Percentiles rank a stretch among this genome's conserved stretches.
Evolutionary conservation across 2,113 vertebrate genomes (phyloP).

Genomic region (Tichodroma muraria): DNA sequence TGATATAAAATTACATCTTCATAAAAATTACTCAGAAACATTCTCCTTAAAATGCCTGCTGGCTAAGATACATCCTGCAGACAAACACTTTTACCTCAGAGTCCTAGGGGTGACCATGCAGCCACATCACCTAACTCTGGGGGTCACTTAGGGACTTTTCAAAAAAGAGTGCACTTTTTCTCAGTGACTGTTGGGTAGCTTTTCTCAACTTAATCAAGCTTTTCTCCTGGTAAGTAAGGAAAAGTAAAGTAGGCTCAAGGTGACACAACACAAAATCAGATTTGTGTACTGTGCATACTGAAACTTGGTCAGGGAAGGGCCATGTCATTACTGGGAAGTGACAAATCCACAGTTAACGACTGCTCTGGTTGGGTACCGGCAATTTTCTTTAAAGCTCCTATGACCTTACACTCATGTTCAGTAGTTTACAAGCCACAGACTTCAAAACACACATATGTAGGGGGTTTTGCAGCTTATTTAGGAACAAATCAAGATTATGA

Average conservation of each 20-base stretch:
- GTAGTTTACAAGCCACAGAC: not conserved
- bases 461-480: not conserved
- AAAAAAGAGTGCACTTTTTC: not conserved
- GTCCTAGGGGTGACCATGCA: not conserved
- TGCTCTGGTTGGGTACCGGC: not conserved
- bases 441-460: not conserved
- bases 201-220: not conserved
- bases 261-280: not conserved
- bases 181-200: not conserved
- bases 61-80: not conserved
- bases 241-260: not conserved
- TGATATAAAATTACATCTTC: not conserved
- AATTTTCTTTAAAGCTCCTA: not conserved
- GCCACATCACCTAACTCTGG: not conserved
- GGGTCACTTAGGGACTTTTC: not conserved
- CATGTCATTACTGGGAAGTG: not conserved
- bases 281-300: not conserved
- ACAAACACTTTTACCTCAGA: not conserved
- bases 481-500: not conserved
- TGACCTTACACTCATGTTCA: not conserved
- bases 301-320: not conserved
- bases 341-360: not conserved
- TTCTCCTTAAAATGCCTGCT: not conserved
- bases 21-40: not conserved
- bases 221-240: not conserved